A percentile compares a stretch with the other conserved stretches of the same genome.
These are phyloP conservation scores for Sycobia sp. DNA, from an alignment of 1,140 invertebrate species.

Conservation along the genomic window DNA sequence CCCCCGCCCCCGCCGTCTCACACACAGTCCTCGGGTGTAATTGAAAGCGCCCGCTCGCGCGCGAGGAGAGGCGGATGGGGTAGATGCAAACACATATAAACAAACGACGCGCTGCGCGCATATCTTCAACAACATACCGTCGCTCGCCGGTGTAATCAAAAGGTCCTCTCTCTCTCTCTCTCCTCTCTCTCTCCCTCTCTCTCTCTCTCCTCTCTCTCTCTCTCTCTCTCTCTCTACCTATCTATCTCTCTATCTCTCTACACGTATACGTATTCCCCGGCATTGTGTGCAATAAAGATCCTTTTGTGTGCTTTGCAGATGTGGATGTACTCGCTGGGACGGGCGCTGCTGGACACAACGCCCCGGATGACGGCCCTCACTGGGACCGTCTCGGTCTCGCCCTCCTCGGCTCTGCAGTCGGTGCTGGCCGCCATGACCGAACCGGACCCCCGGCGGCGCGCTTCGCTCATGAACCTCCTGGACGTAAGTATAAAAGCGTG, in stretches of 20 bases:
- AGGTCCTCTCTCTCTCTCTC: conserved; percentile 2
- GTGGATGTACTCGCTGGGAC: conserved; percentile 67
- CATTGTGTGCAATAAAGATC: not conserved
- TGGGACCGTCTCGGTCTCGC: conserved; percentile 62
- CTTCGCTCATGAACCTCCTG: conserved; percentile 66
- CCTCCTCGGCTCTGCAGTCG: conserved; percentile 61
- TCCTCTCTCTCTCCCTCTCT: not conserved
- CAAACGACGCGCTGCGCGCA: too few relatives aligned
- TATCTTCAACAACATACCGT: too few relatives aligned
- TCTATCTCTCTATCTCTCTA: too few relatives aligned
- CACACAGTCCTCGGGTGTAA: too few relatives aligned
- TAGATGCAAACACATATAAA: too few relatives aligned
- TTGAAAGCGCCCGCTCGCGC: too few relatives aligned
- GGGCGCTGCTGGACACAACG: conserved; percentile 61
- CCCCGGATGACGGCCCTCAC: conserved; percentile 61
- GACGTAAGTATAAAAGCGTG: conserved; percentile 58
- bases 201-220: not conserved
- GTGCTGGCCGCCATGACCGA: conserved; percentile 65
- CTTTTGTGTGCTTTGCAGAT: conserved; percentile 64
- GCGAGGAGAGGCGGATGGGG: too few relatives aligned
- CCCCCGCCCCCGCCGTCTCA: too few relatives aligned
- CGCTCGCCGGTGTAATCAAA: too few relatives aligned
- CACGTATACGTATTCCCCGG: too few relatives aligned
- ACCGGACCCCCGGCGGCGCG: conserved; percentile 60
- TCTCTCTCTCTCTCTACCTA: too few relatives aligned